These are phyloP conservation scores for Aromia moschata DNA, from an alignment of 2,888 invertebrate species.

Conservation along the genomic window DNA sequence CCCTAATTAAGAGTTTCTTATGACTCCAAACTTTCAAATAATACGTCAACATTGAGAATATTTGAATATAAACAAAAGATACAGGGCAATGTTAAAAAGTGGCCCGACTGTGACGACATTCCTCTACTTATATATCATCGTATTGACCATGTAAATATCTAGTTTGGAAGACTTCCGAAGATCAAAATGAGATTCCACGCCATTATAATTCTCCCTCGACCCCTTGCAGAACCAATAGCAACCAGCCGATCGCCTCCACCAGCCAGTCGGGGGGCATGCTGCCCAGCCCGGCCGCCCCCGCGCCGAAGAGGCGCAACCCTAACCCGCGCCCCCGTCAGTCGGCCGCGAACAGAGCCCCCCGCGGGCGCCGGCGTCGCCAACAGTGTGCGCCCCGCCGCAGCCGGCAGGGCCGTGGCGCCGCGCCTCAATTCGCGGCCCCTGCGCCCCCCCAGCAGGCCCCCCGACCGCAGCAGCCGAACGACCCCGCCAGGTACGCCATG, in stretches of 20 bases:
- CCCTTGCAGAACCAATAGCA: background rate
- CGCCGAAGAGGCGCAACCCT: conserved; percentile 14
- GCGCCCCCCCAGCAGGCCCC: conserved; percentile 5
- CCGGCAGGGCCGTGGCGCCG: background rate
- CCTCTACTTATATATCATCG: no score
- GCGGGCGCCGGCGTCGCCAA: no score
- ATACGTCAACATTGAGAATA: no score
- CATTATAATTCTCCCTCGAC: no score
- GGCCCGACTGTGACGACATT: no score
- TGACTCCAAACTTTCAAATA: no score
- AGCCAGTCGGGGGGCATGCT: background rate
- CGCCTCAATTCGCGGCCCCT: conserved; percentile 2
- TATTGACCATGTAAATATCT: no score
- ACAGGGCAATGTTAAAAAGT: no score
- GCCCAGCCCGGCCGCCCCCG: background rate
- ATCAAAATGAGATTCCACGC: no score
- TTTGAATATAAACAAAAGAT: no score
- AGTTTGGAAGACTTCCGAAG: no score
- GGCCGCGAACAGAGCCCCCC: background rate
- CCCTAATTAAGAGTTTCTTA: no score
- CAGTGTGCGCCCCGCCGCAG: conserved; percentile 1
- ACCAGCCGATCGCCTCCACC: background rate
- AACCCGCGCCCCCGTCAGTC: conserved; percentile 15
- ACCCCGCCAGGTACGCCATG: conserved; percentile 34
- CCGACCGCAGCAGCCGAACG: conserved; percentile 20